Conservation (phyloP, 2,797 vertebrate genomes). For the Phylloscopus collybita region DNA sequence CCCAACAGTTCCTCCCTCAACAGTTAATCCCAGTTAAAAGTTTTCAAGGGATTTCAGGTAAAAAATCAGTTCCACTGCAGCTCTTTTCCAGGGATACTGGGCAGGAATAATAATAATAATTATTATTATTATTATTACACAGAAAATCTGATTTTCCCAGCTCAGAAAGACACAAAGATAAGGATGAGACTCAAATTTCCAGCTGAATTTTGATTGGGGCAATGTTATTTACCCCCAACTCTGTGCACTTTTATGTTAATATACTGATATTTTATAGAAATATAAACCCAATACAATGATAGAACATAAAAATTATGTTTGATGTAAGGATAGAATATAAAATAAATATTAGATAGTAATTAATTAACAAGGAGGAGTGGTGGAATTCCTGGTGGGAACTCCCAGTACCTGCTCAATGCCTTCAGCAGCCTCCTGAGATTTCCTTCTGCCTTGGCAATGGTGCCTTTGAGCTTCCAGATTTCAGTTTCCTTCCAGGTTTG, state of each 20-base stretch:
- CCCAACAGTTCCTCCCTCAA: neutral
- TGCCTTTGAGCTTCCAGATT: conserved; percentile 66
- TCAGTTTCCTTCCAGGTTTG: conserved; percentile 75
- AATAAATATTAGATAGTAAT: neutral
- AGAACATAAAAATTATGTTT: fast-evolving
- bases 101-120: neutral
- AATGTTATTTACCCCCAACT: neutral
- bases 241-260: neutral
- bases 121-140: neutral
- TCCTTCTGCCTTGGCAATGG: conserved; percentile 67
- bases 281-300: fast-evolving
- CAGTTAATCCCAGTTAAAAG: neutral
- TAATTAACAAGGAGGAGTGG: neutral
- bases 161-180: neutral
- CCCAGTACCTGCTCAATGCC: conserved; percentile 76
- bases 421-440: conserved; percentile 78
- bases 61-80: neutral
- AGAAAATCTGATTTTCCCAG: neutral
- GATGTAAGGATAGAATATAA: fast-evolving
- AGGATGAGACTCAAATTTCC: neutral
- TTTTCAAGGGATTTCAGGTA: neutral
- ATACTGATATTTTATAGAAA: too few species aligned
- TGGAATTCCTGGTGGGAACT: neutral
- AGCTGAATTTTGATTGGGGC: neutral
- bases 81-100: neutral